A percentile compares a stretch with the other conserved stretches of the same genome.
These are phyloP conservation scores for Oceanodroma leucorhoa DNA, from an alignment of 2,797 vertebrate species.

Conservation along the genomic window DNA sequence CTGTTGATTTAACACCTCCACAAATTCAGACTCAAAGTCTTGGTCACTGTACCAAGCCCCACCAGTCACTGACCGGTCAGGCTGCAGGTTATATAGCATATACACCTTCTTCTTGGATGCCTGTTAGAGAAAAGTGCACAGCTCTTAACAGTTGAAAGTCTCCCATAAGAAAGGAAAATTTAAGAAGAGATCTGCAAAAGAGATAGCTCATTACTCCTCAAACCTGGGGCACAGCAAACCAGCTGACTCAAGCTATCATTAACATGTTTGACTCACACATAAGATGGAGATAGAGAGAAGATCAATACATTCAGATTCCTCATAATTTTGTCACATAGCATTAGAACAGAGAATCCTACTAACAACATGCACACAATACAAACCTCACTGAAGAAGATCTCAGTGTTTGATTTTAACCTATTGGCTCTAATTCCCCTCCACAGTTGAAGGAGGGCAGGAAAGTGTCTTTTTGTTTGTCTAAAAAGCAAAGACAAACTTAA, in stretches of 20 bases:
- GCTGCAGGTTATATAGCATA: constrained; percentile 96
- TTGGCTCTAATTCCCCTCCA: background rate
- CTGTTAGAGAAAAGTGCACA: constrained; percentile 65
- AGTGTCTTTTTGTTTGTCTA: background rate
- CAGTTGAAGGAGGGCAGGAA: background rate
- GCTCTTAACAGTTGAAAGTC: background rate
- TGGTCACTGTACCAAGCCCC: constrained; percentile 98
- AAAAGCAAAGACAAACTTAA: background rate
- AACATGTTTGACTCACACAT: background rate
- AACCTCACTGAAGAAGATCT: background rate
- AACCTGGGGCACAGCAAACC: background rate
- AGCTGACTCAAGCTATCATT: background rate
- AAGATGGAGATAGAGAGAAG: background rate
- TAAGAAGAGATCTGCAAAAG: background rate
- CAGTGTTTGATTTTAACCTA: background rate
- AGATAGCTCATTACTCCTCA: background rate
- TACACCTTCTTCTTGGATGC: constrained; percentile 99
- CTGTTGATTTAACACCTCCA: constrained; percentile 97
- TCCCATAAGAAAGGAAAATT: background rate
- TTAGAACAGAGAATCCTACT: background rate
- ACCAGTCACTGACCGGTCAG: constrained; percentile 92
- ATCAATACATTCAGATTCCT: background rate
- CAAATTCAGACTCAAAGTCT: constrained; percentile 97
- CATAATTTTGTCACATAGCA: background rate
- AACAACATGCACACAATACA: background rate